Evolutionary conservation across 2,888 invertebrate species (phyloP), one percentile per base, ranked within the genome.

Genomic region (Ernsta delagoae): DNA sequence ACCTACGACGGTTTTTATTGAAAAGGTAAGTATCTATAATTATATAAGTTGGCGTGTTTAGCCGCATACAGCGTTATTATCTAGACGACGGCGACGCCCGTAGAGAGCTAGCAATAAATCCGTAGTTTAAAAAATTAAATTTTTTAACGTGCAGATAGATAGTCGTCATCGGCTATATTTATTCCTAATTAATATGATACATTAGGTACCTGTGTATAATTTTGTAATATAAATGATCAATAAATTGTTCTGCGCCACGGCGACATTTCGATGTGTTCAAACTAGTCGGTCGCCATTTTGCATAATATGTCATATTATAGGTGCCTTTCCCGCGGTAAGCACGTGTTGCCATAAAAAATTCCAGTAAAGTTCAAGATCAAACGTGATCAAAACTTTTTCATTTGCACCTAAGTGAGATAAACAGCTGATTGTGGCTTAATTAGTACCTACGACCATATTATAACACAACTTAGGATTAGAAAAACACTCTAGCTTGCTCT

Each of bases 221-320:
- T 48, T 48, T 12, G 12, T 12, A 12, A 12, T 48, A 48, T n/a
- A 48, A 48, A 7, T 48, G 48, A 5, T 48, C 48, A 69, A 71
- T 74, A 72, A 71, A 70, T 65, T 60, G 73, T 71, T 65, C 65
- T 68, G 45, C n/a, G 4, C 45, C 56, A 60, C 65, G 63, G 70
- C 65, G 71, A 73, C 72, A 73, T 73, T 73, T 70, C 57, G 56
- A 59, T 61, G 65, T 65, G 57, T 69, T 54, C 43, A 73, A 73
- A 73, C 73, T 61, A 63, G 75, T 74, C 64, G 59, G 71, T 54
- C 54, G 71, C 70, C 71, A 75, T 74, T 74, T 73, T 68, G 75
- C 67, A 77, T 77, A 75, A 78, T 74, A 73, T 76, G 71, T 70
- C 72, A 73, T 64, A 72, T 64, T 60, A 71, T 68, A 70, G 66